Percentiles rank a stretch among this genome's conserved stretches.
Evolutionary conservation across 2,888 invertebrate genomes (phyloP).

Genomic region (Chymomyza amoena): DNA sequence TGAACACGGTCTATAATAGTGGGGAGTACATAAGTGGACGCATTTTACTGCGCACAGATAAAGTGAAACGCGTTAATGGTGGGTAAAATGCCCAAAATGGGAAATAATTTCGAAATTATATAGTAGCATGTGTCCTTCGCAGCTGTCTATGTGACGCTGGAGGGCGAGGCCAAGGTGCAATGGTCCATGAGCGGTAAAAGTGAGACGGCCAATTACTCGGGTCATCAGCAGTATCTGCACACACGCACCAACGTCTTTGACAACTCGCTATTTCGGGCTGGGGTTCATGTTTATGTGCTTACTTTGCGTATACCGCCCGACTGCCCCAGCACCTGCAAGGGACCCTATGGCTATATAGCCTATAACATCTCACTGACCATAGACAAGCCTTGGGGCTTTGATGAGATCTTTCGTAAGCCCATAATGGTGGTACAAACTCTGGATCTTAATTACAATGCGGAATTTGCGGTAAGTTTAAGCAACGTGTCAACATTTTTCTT

Average conservation of each 20-base stretch:
- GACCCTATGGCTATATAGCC: constrained; percentile 85
- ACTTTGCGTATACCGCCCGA: constrained; percentile 81
- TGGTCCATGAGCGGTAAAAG: constrained; percentile 75
- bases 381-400: constrained; percentile 89
- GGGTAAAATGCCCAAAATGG: constrained; percentile 18
- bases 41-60: constrained; percentile 70
- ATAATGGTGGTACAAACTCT: constrained; percentile 88
- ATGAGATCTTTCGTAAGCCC: constrained; percentile 73
- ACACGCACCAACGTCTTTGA: constrained; percentile 72
- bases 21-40: constrained; percentile 74
- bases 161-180: constrained; percentile 75
- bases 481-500: background rate
- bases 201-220: constrained; percentile 72
- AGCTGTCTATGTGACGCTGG: constrained; percentile 75
- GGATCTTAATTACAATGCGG: constrained; percentile 87
- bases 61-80: constrained; percentile 75
- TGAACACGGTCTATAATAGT: constrained; percentile 69
- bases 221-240: constrained; percentile 75
- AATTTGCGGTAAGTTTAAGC: constrained; percentile 81
- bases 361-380: constrained; percentile 88
- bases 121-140: background rate
- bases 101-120: background rate
- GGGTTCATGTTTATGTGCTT: constrained; percentile 85
- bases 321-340: constrained; percentile 88
- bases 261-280: constrained; percentile 69